phyloP scores from a whole-genome alignment of 53 echinoderm and acorn worm species.

The Arbacia lixula region DNA sequence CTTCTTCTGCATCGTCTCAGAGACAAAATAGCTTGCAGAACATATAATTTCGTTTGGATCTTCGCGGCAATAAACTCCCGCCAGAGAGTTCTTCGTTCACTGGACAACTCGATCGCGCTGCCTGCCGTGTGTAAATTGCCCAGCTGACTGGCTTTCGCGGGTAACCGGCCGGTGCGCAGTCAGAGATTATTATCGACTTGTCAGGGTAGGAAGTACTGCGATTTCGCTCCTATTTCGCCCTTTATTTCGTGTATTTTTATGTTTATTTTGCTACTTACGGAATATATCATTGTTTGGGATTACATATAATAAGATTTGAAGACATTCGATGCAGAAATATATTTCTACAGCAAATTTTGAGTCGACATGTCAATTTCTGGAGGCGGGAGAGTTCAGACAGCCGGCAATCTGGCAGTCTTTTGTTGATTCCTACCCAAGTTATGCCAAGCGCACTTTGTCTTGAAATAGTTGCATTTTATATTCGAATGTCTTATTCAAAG shows the following conservation, averaged over 20 bases:
- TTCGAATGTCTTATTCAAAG: no score
- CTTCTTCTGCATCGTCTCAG: not conserved
- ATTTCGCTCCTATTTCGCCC: not conserved
- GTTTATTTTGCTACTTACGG: no score
- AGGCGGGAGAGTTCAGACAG: no score
- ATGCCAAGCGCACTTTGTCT: no score
- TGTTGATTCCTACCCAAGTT: no score
- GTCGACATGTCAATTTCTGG: no score
- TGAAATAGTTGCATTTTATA: no score
- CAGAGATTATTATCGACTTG: not conserved
- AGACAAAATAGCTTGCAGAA: conserved; percentile 8
- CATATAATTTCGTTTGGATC: conserved; percentile 35
- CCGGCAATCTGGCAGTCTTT: no score
- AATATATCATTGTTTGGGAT: no score
- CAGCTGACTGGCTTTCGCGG: conserved; percentile 24
- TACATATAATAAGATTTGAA: no score
- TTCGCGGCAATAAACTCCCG: conserved; percentile 58
- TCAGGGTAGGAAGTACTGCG: not conserved
- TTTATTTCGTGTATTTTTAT: not conserved
- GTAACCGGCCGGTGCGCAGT: not conserved
- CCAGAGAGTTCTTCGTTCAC: conserved; percentile 43
- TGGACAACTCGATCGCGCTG: conserved; percentile 1
- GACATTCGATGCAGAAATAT: no score
- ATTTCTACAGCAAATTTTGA: no score
- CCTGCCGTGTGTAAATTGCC: conserved; percentile 3